Conservation (phyloP, 2,888 invertebrate genomes). For the Tetramorium bicarinatum region DNA sequence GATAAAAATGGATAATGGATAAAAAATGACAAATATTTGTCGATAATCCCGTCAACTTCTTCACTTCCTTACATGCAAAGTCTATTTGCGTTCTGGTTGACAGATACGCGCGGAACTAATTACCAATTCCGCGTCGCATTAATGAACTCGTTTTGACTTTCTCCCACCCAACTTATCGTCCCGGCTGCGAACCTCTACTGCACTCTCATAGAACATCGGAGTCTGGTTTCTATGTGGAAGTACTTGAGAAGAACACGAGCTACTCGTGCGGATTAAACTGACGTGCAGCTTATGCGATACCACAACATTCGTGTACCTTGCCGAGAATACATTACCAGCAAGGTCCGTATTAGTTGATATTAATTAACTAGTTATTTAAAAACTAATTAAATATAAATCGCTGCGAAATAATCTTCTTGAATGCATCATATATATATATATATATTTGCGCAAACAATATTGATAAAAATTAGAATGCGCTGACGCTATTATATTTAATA, state of each 20-base stretch:
- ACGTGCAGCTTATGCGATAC: conserved; percentile 21
- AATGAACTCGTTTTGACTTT: conserved; percentile 49
- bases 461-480: conserved; percentile 22
- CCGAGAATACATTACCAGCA: conserved; percentile 22
- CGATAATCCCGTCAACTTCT: background rate
- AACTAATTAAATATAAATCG: background rate
- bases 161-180: conserved; percentile 18
- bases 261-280: conserved; percentile 29
- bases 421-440: background rate
- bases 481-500: background rate
- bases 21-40: conserved; percentile 3
- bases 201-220: background rate
- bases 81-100: conserved; percentile 12
- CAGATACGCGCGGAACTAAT: conserved; percentile 42
- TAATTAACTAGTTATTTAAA: conserved; percentile 22
- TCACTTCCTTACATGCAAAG: background rate
- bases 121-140: conserved; percentile 48
- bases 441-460: background rate
- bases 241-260: conserved; percentile 6
- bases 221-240: conserved; percentile 30
- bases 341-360: conserved; percentile 28
- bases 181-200: conserved; percentile 5
- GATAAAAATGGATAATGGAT: no score
- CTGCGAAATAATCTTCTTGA: background rate
- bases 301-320: background rate